These are phyloP conservation scores for Temnothorax nylanderi DNA, from an alignment of 1,140 invertebrate genomes.

Conservation along the genomic window DNA sequence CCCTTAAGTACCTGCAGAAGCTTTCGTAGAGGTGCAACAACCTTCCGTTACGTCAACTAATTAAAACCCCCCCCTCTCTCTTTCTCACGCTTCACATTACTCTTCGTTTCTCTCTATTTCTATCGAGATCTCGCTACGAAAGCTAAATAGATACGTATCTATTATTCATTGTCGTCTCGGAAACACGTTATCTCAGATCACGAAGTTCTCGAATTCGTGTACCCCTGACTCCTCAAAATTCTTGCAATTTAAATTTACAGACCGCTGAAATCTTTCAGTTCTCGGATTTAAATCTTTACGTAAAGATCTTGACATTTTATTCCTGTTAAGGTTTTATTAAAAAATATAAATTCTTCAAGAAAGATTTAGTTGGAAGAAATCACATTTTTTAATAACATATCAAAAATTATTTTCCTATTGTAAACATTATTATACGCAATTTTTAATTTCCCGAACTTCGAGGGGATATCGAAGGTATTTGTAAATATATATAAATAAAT, in stretches of 20 bases:
- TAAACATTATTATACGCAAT: not conserved
- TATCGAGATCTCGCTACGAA: constrained; percentile 31
- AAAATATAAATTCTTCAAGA: not conserved
- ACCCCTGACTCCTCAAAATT: not conserved
- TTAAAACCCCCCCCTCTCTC: constrained; percentile 23
- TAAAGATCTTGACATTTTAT: not conserved
- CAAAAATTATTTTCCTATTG: not conserved
- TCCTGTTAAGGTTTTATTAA: not conserved
- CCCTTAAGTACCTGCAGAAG: constrained; percentile 67
- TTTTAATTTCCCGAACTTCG: not conserved
- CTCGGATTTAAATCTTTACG: not conserved
- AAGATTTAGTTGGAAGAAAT: not conserved
- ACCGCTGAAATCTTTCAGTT: not conserved
- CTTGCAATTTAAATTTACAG: not conserved
- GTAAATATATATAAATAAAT: not conserved
- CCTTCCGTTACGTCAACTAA: constrained; percentile 60
- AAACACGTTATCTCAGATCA: constrained; percentile 41
- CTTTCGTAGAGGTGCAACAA: constrained; percentile 56
- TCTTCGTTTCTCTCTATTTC: constrained; percentile 48
- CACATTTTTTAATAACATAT: not conserved
- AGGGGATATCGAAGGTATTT: not conserved
- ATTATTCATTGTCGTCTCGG: constrained; percentile 54
- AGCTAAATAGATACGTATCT: constrained; percentile 55
- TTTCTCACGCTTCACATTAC: constrained; percentile 17
- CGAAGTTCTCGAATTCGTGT: constrained; percentile 34